Evolutionary conservation across 2,113 vertebrate species (phyloP).

Genomic region (Hydrochoerus hydrochaeris): DNA sequence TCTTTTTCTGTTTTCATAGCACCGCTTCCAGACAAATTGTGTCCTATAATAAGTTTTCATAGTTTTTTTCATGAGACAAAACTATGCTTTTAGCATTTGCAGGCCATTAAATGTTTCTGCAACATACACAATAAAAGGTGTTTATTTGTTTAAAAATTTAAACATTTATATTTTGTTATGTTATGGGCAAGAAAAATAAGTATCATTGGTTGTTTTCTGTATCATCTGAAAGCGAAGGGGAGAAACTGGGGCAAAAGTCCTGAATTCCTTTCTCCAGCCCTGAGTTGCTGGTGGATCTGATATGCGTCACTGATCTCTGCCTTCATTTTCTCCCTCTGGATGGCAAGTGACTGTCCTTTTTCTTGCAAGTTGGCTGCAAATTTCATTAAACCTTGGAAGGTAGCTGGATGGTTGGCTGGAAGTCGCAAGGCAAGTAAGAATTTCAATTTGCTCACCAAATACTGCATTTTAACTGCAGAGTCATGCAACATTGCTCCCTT

Average conservation of each 20-base stretch:
- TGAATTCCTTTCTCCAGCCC: neutral
- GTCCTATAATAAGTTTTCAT: neutral
- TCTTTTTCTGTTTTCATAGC: neutral
- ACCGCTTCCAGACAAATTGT: neutral
- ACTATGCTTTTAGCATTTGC: neutral
- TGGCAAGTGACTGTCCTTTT: neutral
- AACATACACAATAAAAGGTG: neutral
- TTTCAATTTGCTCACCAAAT: neutral
- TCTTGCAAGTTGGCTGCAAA: neutral
- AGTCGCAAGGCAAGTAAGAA: neutral
- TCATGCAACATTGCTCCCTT: neutral
- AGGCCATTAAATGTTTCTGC: neutral
- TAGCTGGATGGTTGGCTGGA: neutral
- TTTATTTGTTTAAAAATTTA: neutral
- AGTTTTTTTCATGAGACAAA: constrained; percentile 5
- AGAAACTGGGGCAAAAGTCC: neutral
- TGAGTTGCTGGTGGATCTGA: neutral
- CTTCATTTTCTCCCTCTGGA: neutral
- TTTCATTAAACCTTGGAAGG: neutral
- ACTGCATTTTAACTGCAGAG: neutral
- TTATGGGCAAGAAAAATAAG: neutral
- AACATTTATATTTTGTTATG: neutral
- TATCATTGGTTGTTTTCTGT: neutral
- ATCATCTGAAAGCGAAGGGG: neutral
- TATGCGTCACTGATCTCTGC: neutral